phyloP scores from a whole-genome alignment of 2,113 vertebrate genomes.

The Malurus elegans region DNA sequence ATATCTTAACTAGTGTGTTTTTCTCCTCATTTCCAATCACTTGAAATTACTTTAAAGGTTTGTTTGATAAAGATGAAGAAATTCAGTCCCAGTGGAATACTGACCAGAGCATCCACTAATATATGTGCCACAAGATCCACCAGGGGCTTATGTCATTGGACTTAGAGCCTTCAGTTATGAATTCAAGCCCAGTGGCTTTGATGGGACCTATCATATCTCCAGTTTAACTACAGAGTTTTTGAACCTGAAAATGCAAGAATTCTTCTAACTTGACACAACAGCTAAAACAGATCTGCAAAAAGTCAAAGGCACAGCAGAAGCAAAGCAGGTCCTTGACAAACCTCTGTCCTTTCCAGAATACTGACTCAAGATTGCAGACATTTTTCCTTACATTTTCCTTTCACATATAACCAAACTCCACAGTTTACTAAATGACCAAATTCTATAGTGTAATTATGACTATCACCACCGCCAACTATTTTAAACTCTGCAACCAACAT shows the following conservation, averaged over 20 bases:
- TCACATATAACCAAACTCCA: not conserved
- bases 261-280: not conserved
- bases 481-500: not conserved
- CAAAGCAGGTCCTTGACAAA: not conserved
- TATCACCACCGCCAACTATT: not conserved
- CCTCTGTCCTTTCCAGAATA: not conserved
- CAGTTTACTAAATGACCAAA: not conserved
- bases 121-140: not conserved
- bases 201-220: not conserved
- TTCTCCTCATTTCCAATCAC: not conserved
- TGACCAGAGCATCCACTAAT: not conserved
- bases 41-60: conserved; percentile 20
- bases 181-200: not conserved
- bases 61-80: not conserved
- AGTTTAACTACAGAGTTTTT: not conserved
- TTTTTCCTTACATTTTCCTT: not conserved
- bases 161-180: not conserved
- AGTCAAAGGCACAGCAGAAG: not conserved
- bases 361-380: not conserved
- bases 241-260: not conserved
- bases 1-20: conserved; percentile 30
- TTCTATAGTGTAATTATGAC: not conserved
- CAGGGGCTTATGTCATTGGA: not conserved
- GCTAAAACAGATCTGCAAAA: not conserved
- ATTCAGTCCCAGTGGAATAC: not conserved